Evolutionary conservation across 2,113 vertebrate genomes (phyloP).

Genomic region (Dicerorhinus sumatrensis): DNA sequence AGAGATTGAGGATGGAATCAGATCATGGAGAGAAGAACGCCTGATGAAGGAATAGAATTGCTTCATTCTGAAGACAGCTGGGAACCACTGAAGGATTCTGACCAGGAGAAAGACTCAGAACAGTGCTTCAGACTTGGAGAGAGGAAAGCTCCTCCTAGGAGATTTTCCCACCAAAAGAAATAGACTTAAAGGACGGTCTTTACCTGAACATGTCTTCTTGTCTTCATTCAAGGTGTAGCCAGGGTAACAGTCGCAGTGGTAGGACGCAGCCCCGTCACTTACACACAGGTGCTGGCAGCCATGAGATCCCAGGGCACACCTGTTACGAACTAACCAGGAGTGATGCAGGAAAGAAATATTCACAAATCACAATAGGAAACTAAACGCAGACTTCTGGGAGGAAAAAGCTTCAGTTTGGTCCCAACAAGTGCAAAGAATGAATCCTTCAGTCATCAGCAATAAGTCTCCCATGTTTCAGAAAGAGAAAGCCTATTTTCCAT

Average conservation of each 20-base stretch:
- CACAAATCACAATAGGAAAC: background rate
- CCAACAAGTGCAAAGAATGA: fast-evolving
- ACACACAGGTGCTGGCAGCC: conserved; percentile 94
- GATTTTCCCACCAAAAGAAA: background rate
- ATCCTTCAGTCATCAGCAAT: background rate
- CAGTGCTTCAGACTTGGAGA: background rate
- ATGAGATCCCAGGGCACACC: conserved; percentile 90
- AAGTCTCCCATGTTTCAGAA: fast-evolving
- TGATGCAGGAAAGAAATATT: background rate
- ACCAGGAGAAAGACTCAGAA: background rate
- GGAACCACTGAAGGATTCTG: background rate
- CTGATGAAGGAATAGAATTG: background rate
- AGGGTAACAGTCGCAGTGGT: conserved; percentile 91
- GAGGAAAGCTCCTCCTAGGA: background rate
- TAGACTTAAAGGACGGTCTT: background rate
- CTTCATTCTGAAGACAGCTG: background rate
- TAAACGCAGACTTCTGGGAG: background rate
- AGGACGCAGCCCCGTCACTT: conserved; percentile 87
- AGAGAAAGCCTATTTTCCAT: fast-evolving
- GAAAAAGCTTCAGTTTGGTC: background rate
- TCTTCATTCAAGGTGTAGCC: conserved; percentile 92
- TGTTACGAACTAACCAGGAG: conserved; percentile 84
- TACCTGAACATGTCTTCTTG: conserved; percentile 92
- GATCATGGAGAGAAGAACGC: background rate
- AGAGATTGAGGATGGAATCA: background rate